Percentiles rank a stretch among this genome's conserved stretches.
Evolutionary conservation across 2,113 vertebrate species (phyloP).

Genomic region (Delphinus delphis): DNA sequence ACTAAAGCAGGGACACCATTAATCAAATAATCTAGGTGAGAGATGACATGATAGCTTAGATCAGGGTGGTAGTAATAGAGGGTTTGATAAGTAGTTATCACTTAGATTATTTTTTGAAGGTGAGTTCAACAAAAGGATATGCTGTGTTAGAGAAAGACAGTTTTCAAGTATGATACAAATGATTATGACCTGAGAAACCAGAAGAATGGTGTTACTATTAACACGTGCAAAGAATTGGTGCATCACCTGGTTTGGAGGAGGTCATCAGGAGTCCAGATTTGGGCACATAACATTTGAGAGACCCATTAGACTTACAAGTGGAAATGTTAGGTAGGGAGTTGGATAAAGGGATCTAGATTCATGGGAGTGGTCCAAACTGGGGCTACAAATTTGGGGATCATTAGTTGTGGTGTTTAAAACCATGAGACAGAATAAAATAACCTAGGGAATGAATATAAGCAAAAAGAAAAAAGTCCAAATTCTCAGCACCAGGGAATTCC

Average conservation of each 20-base stretch:
- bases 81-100: background rate
- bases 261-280: background rate
- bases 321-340: background rate
- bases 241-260: background rate
- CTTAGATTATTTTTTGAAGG: background rate
- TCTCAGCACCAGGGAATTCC: background rate
- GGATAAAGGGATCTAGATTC: background rate
- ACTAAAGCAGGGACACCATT: background rate
- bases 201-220: background rate
- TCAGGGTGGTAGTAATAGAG: background rate
- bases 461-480: background rate
- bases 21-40: background rate
- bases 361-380: background rate
- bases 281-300: background rate
- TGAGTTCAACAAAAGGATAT: background rate
- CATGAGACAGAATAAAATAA: background rate
- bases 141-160: background rate
- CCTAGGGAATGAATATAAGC: background rate
- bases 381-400: background rate
- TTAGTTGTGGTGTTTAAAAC: background rate
- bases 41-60: background rate
- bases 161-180: background rate
- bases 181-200: background rate
- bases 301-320: background rate
- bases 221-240: background rate